These are phyloP conservation scores for Tyto alba DNA, from an alignment of 2,113 vertebrate species.

Conservation along the genomic window DNA sequence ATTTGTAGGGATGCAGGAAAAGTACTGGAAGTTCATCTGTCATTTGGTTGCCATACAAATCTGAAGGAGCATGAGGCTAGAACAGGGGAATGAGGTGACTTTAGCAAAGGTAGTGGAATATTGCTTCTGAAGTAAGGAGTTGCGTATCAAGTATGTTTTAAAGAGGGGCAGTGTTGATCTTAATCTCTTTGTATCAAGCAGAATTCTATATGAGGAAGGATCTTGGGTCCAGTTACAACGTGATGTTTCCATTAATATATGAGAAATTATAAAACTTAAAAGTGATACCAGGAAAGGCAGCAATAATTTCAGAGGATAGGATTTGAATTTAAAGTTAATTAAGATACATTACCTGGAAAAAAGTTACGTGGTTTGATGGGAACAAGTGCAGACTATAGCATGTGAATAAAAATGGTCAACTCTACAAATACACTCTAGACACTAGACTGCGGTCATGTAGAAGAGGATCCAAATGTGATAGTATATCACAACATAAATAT, in stretches of 20 bases:
- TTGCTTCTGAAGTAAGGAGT: not conserved
- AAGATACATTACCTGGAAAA: not conserved
- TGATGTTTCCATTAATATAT: not conserved
- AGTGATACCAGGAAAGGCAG: not conserved
- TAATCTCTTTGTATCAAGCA: not conserved
- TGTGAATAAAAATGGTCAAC: not conserved
- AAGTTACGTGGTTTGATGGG: not conserved
- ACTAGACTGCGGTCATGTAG: not conserved
- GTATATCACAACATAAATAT: not conserved
- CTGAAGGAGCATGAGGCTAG: not conserved
- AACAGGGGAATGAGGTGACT: not conserved
- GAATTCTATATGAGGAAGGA: not conserved
- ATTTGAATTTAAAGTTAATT: not conserved
- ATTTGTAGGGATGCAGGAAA: not conserved
- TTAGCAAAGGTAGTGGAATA: not conserved
- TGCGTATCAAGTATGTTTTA: not conserved
- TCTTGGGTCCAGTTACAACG: not conserved
- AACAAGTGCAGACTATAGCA: not conserved
- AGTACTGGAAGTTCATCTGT: not conserved
- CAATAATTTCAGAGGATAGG: not conserved
- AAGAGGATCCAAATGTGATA: not conserved
- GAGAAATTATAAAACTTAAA: not conserved
- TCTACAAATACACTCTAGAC: not conserved
- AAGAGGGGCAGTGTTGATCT: not conserved
- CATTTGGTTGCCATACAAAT: not conserved